phyloP scores from a whole-genome alignment of 1,140 invertebrate species.

The Drosophila biarmipes region DNA sequence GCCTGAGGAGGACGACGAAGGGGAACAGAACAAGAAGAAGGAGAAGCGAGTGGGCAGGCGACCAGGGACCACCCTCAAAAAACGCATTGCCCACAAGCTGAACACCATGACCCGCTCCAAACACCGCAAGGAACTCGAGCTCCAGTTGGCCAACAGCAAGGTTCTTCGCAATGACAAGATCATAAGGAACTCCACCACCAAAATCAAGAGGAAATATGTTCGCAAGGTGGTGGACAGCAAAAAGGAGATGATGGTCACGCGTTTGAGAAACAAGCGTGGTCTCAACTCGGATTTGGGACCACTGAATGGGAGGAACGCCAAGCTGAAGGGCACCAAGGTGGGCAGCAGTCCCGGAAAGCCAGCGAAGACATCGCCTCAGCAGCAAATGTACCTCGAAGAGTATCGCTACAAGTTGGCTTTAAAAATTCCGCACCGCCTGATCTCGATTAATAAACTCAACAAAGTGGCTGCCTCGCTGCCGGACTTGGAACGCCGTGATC shows the following conservation, averaged over 20 bases:
- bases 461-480: slow-evolving; percentile 90
- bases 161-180: slow-evolving; percentile 82
- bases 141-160: slow-evolving; percentile 82
- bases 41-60: slow-evolving; percentile 24
- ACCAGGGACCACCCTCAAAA: slow-evolving; percentile 19
- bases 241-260: slow-evolving; percentile 66
- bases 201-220: slow-evolving; percentile 77
- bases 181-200: slow-evolving; percentile 75
- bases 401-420: slow-evolving; percentile 92
- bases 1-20: slow-evolving; percentile 2
- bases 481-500: slow-evolving; percentile 87
- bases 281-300: slow-evolving; percentile 18
- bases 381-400: slow-evolving; percentile 86
- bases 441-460: slow-evolving; percentile 88
- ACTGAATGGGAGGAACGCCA: slow-evolving; percentile 47
- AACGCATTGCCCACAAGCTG: slow-evolving; percentile 57
- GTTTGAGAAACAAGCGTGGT: slow-evolving; percentile 58
- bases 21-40: slow-evolving; percentile 13
- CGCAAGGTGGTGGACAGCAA: slow-evolving; percentile 70
- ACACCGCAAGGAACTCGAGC: slow-evolving; percentile 75
- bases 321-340: slow-evolving; percentile 30
- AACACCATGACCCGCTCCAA: slow-evolving; percentile 84
- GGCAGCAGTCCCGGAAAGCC: slow-evolving; percentile 5
- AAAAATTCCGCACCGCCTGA: slow-evolving; percentile 90
- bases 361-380: slow-evolving; percentile 49